These are phyloP conservation scores for Lepetodrilus schrolli DNA, from an alignment of 2,888 invertebrate genomes.

Conservation along the genomic window DNA sequence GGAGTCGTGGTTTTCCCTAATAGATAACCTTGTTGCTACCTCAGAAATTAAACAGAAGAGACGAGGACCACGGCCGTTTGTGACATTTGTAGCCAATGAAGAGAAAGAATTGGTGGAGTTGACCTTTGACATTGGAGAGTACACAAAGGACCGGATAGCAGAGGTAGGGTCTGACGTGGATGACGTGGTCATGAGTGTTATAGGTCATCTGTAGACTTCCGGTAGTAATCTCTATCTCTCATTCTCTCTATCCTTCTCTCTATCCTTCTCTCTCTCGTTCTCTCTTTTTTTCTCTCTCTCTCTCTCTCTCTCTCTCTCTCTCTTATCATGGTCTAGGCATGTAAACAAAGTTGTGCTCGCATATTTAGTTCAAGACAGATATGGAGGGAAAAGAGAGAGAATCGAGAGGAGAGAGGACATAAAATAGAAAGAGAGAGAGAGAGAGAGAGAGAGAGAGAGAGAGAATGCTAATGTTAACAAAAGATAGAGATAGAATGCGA, in stretches of 20 bases:
- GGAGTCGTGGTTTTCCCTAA: constrained; percentile 67
- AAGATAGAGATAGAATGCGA: no score
- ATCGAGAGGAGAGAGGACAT: neutral
- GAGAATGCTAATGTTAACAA: neutral
- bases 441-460: neutral
- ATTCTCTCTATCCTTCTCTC: no score
- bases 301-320: neutral
- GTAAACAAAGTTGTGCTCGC: no score
- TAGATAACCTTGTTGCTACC: constrained; percentile 62
- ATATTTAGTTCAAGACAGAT: neutral
- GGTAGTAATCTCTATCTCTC: no score
- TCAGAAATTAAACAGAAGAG: constrained; percentile 52
- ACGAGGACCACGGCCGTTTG: constrained; percentile 61
- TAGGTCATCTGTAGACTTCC: no score
- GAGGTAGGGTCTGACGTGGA: constrained; percentile 58
- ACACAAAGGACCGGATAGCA: constrained; percentile 56
- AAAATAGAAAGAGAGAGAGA: neutral
- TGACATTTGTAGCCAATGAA: constrained; percentile 64
- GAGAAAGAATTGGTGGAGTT: constrained; percentile 61
- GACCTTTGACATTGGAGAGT: constrained; percentile 67
- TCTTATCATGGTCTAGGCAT: no score
- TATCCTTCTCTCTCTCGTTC: no score
- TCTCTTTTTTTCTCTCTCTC: no score
- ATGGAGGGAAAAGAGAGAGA: neutral
- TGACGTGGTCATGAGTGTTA: no score